These are phyloP conservation scores for Adineta ricciae DNA, from an alignment of 2,888 invertebrate genomes.

Conservation along the genomic window DNA sequence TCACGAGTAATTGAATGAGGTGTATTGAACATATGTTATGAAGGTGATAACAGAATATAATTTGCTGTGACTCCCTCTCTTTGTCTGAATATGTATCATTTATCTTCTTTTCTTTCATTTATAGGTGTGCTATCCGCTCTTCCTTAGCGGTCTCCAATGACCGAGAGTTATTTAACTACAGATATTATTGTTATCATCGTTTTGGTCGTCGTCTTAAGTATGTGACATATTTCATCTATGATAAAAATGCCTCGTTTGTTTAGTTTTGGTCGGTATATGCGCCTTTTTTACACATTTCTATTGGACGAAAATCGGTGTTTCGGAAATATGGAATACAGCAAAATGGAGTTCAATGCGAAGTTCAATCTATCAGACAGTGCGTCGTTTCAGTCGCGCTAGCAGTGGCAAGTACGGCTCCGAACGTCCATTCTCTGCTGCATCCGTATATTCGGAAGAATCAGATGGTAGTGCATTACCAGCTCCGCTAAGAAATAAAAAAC, in stretches of 20 bases:
- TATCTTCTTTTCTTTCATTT: background rate
- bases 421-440: background rate
- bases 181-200: conserved; percentile 17
- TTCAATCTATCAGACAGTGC: background rate
- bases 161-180: conserved; percentile 9
- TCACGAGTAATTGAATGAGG: too few species aligned
- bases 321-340: conserved; percentile 17
- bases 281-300: conserved; percentile 4
- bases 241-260: background rate
- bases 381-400: conserved; percentile 14
- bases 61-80: background rate
- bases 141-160: background rate
- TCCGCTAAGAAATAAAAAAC: background rate
- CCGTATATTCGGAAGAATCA: background rate
- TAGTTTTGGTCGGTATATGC: background rate
- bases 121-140: background rate
- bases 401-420: background rate
- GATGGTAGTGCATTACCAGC: background rate
- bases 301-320: conserved; percentile 16
- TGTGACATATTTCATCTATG: background rate
- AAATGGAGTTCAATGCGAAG: conserved; percentile 21
- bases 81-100: background rate
- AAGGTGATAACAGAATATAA: too few species aligned
- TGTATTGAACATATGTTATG: too few species aligned
- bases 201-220: background rate